Evolutionary conservation across 2,113 vertebrate species (phyloP).

Genomic region (Plecotus auritus): DNA sequence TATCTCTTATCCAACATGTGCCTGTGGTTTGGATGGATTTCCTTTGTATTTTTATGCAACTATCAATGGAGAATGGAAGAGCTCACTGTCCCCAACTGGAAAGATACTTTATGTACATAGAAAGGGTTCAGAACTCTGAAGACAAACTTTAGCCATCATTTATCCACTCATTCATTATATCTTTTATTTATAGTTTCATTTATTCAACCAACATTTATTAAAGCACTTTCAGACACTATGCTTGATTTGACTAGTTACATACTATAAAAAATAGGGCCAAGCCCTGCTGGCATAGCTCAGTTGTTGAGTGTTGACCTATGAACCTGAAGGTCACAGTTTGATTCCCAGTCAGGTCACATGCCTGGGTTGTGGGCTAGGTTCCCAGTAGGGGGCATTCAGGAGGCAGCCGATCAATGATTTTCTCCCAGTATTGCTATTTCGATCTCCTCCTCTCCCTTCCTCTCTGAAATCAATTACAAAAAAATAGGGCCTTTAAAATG

Average conservation of each 20-base stretch:
- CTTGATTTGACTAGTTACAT: neutral
- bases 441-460: no score
- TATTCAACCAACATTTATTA: neutral
- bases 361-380: no score
- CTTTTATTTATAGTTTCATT: neutral
- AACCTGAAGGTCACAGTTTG: no score
- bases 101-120: neutral
- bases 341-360: no score
- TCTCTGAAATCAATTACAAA: neutral
- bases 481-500: neutral
- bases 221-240: neutral
- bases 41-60: constrained; percentile 31
- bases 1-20: constrained; percentile 8
- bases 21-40: constrained; percentile 47
- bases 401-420: no score
- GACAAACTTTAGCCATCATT: neutral
- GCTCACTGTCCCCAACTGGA: neutral
- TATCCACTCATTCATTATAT: neutral
- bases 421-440: no score
- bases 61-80: neutral
- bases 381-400: no score
- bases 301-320: no score
- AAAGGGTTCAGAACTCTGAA: neutral
- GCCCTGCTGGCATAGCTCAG: no score
- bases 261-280: neutral